These are phyloP conservation scores for Monomorium pharaonis DNA, from an alignment of 1,140 invertebrate genomes.

Conservation along the genomic window DNA sequence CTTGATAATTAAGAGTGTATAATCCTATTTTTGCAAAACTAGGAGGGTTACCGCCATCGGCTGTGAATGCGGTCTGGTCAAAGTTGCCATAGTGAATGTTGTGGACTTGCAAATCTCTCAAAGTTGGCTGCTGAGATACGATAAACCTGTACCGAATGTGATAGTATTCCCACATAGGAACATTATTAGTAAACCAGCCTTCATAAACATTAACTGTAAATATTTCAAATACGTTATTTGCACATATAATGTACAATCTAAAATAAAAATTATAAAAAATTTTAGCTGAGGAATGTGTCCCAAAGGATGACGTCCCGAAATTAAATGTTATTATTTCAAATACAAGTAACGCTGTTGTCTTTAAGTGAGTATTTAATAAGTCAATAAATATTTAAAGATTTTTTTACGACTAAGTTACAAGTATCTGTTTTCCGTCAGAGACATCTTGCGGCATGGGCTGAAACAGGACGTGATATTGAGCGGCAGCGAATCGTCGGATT, in stretches of 20 bases:
- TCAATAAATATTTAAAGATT: constrained; percentile 46
- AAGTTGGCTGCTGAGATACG: constrained; percentile 86
- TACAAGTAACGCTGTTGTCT: constrained; percentile 87
- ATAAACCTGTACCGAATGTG: constrained; percentile 87
- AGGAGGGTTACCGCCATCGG: constrained; percentile 88
- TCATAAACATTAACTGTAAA: constrained; percentile 68
- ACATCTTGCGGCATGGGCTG: constrained; percentile 87
- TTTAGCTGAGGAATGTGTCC: constrained; percentile 51
- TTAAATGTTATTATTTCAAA: constrained; percentile 87
- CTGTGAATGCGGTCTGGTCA: constrained; percentile 88
- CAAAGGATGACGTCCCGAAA: constrained; percentile 66
- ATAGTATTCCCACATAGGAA: constrained; percentile 84
- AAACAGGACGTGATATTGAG: constrained; percentile 84
- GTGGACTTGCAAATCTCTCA: constrained; percentile 84
- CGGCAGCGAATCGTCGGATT: constrained; percentile 86
- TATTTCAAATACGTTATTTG: constrained; percentile 20
- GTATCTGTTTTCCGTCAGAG: constrained; percentile 80
- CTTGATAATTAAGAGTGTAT: background rate
- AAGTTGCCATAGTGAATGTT: constrained; percentile 85
- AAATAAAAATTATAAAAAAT: constrained; percentile 29
- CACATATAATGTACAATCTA: background rate
- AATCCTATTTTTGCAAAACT: constrained; percentile 24
- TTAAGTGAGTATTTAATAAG: constrained; percentile 84
- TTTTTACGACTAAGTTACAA: constrained; percentile 17
- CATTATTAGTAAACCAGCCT: constrained; percentile 70